A percentile compares a stretch with the other conserved stretches of the same genome.
Conservation (phyloP, 2,888 invertebrate species). For the Drosophila eohydei region DNA sequence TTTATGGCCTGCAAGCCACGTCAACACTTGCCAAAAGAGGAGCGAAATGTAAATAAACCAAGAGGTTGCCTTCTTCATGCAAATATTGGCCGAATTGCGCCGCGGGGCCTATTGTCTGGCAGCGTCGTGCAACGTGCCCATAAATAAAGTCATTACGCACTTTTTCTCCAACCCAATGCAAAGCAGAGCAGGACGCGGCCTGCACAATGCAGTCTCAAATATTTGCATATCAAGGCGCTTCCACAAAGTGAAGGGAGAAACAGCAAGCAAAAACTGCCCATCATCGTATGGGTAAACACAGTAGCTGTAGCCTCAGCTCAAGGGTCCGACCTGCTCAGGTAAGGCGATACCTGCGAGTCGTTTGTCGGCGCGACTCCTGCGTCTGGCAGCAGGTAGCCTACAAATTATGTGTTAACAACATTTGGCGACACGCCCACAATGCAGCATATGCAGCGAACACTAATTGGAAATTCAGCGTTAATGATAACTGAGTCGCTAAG, state of each 20-base stretch:
- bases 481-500: slow-evolving; percentile 56
- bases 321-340: slow-evolving; percentile 34
- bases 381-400: slow-evolving; percentile 50
- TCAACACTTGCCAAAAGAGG: slow-evolving; percentile 55
- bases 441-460: slow-evolving; percentile 25
- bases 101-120: slow-evolving; percentile 59
- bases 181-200: slow-evolving; percentile 14
- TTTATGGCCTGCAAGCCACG: slow-evolving; percentile 54
- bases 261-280: slow-evolving; percentile 8
- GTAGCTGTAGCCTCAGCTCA: slow-evolving; percentile 37
- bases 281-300: slow-evolving; percentile 50
- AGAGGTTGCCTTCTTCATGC: slow-evolving; percentile 36
- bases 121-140: slow-evolving; percentile 35
- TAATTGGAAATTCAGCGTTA: slow-evolving; percentile 70
- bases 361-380: slow-evolving; percentile 19
- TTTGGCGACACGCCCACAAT: slow-evolving; percentile 63
- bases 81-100: slow-evolving; percentile 56
- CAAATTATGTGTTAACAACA: slow-evolving; percentile 76
- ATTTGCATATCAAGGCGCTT: slow-evolving; percentile 69
- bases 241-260: slow-evolving; percentile 4
- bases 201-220: slow-evolving; percentile 54
- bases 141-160: slow-evolving; percentile 80
- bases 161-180: slow-evolving; percentile 5
- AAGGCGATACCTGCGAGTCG: slow-evolving; percentile 54
- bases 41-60: slow-evolving; percentile 17